A percentile compares a stretch with the other conserved stretches of the same genome.
Evolutionary conservation across 2,888 invertebrate species (phyloP).

Genomic region (Acanthosepion lycidas): DNA sequence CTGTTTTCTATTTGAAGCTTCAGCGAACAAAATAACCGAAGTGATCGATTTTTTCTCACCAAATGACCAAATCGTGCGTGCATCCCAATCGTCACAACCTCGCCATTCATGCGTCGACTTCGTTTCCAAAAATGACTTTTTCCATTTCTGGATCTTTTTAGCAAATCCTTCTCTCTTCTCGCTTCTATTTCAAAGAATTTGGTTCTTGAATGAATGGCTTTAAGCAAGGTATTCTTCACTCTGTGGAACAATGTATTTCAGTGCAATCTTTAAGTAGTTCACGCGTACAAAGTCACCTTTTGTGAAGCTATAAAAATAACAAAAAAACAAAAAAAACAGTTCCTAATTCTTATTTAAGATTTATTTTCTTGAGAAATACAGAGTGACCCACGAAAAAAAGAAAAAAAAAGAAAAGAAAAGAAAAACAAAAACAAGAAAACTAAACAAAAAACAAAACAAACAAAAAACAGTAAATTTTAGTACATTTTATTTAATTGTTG

Average conservation of each 20-base stretch:
- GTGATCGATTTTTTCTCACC: neutral
- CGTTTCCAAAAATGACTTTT: neutral
- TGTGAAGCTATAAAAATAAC: too few species aligned
- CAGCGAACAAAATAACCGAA: neutral
- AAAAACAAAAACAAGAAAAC: too few species aligned
- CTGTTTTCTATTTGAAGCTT: neutral
- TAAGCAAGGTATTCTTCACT: neutral
- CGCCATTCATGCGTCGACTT: too few species aligned
- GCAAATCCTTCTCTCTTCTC: neutral
- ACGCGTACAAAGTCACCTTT: too few species aligned
- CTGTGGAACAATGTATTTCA: neutral
- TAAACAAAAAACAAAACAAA: too few species aligned
- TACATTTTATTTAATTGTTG: too few species aligned
- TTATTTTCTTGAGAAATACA: too few species aligned
- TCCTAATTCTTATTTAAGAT: too few species aligned
- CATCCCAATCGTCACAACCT: neutral
- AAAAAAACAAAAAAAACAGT: too few species aligned
- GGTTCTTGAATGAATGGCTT: neutral
- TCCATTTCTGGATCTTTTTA: neutral
- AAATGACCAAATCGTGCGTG: neutral
- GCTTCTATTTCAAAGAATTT: neutral
- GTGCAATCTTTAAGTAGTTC: neutral
- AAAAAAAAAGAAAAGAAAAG: too few species aligned
- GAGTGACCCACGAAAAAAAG: too few species aligned
- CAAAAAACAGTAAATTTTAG: too few species aligned